A percentile compares a stretch with the other conserved stretches of the same genome.
phyloP scores from a whole-genome alignment of 2,113 vertebrate species.

The Theristicus caerulescens region DNA sequence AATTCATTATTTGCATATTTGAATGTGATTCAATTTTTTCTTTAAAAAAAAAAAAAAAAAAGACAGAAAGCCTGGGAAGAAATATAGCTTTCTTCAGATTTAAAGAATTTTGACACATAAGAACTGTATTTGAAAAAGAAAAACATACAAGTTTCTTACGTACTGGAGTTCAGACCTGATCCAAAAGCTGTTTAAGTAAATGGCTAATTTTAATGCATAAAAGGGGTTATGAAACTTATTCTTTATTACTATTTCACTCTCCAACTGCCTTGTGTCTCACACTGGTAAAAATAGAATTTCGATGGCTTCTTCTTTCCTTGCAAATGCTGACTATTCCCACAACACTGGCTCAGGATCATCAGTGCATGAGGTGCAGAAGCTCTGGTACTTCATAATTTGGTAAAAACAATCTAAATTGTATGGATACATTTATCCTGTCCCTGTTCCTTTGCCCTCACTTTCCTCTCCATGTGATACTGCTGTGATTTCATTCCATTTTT shows the following conservation, averaged over 20 bases:
- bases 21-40: not conserved
- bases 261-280: not conserved
- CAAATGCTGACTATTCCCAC: not conserved
- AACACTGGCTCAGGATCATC: not conserved
- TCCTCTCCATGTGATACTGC: not conserved
- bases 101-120: not conserved
- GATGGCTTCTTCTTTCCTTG: not conserved
- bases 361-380: not conserved
- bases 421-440: not conserved
- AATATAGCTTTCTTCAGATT: not conserved
- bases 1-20: not conserved
- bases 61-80: not conserved
- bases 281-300: not conserved
- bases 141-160: not conserved
- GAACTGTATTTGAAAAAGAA: not conserved
- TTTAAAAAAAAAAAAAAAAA: not conserved
- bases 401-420: not conserved
- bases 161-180: not conserved
- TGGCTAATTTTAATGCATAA: not conserved
- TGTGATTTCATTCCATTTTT: not conserved
- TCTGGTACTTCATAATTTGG: not conserved
- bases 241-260: not conserved
- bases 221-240: not conserved
- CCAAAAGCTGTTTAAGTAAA: not conserved
- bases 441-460: not conserved